Base-by-base conservation (phyloP, 2,888 invertebrate species). In the Tetropium fuscum region DNA sequence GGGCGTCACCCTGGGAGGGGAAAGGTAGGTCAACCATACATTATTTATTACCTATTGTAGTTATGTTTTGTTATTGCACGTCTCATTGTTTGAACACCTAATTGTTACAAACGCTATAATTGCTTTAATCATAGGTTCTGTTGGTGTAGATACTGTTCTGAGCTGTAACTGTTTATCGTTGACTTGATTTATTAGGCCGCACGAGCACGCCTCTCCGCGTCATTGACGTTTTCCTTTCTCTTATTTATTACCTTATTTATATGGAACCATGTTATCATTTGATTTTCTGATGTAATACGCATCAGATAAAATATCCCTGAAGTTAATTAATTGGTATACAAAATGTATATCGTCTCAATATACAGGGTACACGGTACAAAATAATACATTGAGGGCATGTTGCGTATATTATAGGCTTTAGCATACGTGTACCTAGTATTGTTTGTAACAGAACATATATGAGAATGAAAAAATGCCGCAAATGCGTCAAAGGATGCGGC, bases 1-100 rank as follows among this genome's bases (percentile, higher is more conserved):
- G 68, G 69, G 69, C 71, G 71, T 72, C 72, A 66, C 51, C 51
- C 51, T 40, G 40, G 51, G 40, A 38, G 51, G 51, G 51, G 51
- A 51, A 49, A 51, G 51, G 51, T 51, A 51, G 40, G 51, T 51
- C 27, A 38, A 27, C 4, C 27, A 6, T 44, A 16, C 22, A 22
- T 13, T 49, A 38, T 38, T 49, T 51, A 40, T 38, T 51, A 40
- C 25, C 25, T 40, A n/a, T 40, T 16, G 40, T 27, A 5, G 10
- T n/a, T 36, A 25, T 36, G 15, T 51, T 51, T 40, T 40, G 10
- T 15, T 20, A 18, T 47, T 48, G 48, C 48, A 48, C 36, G 51
- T 40, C 38, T 10, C 27, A 0, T 22, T 51, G 22, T 51, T 51
- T 51, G 51, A 27, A 40, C 51, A 51, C 7, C 16, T 51, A 51